Percentiles rank a stretch among this genome's conserved stretches.
phyloP scores from a whole-genome alignment of 2,797 vertebrate genomes.

The Smutsia temminckii region DNA sequence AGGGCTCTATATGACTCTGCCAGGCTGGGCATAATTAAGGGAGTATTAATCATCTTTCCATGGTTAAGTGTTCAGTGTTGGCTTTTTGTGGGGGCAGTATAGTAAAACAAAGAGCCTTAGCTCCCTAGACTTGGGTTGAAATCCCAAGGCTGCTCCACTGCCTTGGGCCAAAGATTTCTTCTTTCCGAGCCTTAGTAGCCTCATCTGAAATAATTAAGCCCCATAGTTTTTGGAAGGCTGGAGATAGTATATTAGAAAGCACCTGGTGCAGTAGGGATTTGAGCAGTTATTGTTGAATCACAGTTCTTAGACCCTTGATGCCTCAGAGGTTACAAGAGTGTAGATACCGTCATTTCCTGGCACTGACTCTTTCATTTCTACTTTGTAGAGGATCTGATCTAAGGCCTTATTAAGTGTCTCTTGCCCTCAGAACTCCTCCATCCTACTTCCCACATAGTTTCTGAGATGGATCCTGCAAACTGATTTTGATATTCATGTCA shows the following conservation, averaged over 20 bases:
- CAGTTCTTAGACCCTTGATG: background rate
- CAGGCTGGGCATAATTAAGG: background rate
- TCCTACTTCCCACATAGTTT: background rate
- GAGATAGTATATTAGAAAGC: background rate
- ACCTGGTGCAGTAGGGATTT: background rate
- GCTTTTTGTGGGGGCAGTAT: background rate
- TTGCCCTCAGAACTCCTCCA: background rate
- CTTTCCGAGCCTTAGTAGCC: background rate
- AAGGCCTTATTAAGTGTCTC: background rate
- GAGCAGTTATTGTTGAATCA: background rate
- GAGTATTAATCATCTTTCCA: background rate
- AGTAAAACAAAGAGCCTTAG: background rate
- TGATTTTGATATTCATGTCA: slow-evolving; percentile 37
- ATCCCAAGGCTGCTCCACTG: background rate
- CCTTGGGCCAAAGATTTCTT: background rate
- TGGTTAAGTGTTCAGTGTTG: background rate
- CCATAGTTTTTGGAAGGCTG: background rate
- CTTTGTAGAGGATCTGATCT: background rate
- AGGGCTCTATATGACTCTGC: background rate
- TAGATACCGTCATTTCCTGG: background rate
- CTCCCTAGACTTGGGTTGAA: background rate
- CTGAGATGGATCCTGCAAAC: background rate
- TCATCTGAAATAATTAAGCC: slow-evolving; percentile 32
- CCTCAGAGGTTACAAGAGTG: background rate
- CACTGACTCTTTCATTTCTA: background rate